phyloP scores from a whole-genome alignment of 2,113 vertebrate species.

The Euleptes europaea region DNA sequence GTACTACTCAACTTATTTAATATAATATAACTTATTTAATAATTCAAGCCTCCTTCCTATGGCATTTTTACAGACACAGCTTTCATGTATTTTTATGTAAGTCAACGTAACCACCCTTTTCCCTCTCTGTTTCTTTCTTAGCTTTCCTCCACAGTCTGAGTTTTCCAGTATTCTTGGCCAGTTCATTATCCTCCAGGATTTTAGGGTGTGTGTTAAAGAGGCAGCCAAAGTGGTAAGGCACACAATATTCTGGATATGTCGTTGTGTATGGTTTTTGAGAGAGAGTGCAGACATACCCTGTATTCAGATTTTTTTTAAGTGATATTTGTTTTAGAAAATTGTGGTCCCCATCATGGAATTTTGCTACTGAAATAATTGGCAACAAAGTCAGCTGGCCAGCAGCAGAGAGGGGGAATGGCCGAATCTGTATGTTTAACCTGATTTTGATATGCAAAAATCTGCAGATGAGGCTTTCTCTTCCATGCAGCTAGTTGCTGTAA shows the following conservation, averaged over 20 bases:
- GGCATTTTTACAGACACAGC: background rate
- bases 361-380: background rate
- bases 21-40: too few relatives aligned
- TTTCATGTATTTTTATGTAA: background rate
- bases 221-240: conserved; percentile 17
- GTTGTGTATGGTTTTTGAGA: background rate
- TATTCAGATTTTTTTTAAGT: background rate
- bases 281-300: background rate
- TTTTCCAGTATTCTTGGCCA: conserved; percentile 3
- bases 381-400: too few relatives aligned
- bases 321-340: background rate
- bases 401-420: too few relatives aligned
- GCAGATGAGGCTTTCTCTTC: too few relatives aligned
- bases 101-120: background rate
- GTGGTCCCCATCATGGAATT: background rate
- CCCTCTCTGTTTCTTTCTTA: background rate
- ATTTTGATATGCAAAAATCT: too few relatives aligned
- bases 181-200: conserved; percentile 10
- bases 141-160: background rate
- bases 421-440: too few relatives aligned
- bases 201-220: conserved; percentile 18
- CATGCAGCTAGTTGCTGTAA: too few relatives aligned
- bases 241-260: background rate
- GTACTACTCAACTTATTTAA: too few relatives aligned
- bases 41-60: too few relatives aligned